A percentile compares a stretch with the other conserved stretches of the same genome.
phyloP scores from a whole-genome alignment of 2,113 vertebrate species.

The Emydocephalus ijimae region DNA sequence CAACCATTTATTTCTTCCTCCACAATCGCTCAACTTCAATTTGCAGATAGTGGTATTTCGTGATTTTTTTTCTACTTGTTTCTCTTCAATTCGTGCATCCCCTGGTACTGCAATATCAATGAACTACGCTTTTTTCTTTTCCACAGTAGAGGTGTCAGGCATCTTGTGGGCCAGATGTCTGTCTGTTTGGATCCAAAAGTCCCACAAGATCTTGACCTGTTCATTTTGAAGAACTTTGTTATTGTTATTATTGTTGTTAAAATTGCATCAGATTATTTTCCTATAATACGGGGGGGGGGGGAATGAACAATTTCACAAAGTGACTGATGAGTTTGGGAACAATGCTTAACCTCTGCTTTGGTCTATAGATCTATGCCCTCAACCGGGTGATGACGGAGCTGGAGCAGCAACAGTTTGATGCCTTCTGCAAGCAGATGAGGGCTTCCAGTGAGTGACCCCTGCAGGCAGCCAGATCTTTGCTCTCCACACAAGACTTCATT shows the following conservation, averaged over 20 bases:
- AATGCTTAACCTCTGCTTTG: neutral
- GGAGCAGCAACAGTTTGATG: constrained; percentile 96
- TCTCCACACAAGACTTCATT: neutral
- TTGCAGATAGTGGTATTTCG: too few relatives aligned
- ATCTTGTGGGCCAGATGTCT: too few relatives aligned
- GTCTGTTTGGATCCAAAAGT: neutral
- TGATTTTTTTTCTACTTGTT: too few relatives aligned
- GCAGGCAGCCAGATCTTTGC: neutral
- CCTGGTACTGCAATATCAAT: too few relatives aligned
- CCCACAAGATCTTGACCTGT: too few relatives aligned
- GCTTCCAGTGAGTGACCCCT: constrained; percentile 76
- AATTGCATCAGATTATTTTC: neutral
- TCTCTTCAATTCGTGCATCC: too few relatives aligned
- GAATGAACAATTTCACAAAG: neutral
- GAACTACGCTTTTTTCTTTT: too few relatives aligned
- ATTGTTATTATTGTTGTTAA: neutral
- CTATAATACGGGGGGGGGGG: neutral
- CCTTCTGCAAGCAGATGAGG: constrained; percentile 93
- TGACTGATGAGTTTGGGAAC: neutral
- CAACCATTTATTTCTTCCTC: too few relatives aligned
- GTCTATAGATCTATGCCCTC: constrained; percentile 81
- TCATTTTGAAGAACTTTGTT: neutral
- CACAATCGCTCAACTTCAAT: too few relatives aligned
- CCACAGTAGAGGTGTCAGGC: too few relatives aligned
- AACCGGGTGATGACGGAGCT: constrained; percentile 97